These are phyloP conservation scores for Kryptopterus vitreolus DNA, from an alignment of 2,797 vertebrate species.

Conservation along the genomic window DNA sequence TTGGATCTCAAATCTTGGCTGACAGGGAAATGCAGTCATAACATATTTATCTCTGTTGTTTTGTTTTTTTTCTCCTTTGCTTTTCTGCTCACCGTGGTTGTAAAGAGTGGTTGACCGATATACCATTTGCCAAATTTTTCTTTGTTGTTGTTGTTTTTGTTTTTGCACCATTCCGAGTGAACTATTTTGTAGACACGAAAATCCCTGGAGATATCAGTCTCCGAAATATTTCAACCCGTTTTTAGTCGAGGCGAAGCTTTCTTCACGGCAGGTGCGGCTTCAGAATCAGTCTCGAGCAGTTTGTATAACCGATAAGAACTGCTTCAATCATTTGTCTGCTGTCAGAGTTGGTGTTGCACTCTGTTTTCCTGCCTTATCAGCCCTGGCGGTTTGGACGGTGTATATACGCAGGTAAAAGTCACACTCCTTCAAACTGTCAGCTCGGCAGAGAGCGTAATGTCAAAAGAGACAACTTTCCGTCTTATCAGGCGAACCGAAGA, in stretches of 20 bases:
- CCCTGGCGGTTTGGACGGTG: conserved; percentile 28
- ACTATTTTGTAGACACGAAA: neutral
- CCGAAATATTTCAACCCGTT: neutral
- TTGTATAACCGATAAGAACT: conserved; percentile 27
- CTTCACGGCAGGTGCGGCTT: neutral
- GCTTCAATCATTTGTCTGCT: conserved; percentile 44
- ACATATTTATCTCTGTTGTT: no score
- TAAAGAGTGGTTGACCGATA: neutral
- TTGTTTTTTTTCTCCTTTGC: no score
- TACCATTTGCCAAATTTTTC: neutral
- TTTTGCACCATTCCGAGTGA: neutral
- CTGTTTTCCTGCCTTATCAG: conserved; percentile 37
- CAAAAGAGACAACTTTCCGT: conserved; percentile 30
- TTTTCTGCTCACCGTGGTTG: neutral
- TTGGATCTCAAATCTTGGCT: neutral
- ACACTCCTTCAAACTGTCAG: conserved; percentile 40
- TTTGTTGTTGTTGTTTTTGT: no score
- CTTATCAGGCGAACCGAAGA: conserved; percentile 34
- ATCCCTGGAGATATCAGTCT: neutral
- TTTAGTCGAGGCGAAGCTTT: neutral
- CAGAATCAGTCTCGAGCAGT: neutral
- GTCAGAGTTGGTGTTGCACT: conserved; percentile 33
- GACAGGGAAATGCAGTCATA: neutral
- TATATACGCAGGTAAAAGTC: conserved; percentile 40
- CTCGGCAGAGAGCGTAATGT: conserved; percentile 30